A percentile compares a stretch with the other conserved stretches of the same genome.
Evolutionary conservation across 2,888 invertebrate genomes (phyloP).

Genomic region (Drosophila rellima): DNA sequence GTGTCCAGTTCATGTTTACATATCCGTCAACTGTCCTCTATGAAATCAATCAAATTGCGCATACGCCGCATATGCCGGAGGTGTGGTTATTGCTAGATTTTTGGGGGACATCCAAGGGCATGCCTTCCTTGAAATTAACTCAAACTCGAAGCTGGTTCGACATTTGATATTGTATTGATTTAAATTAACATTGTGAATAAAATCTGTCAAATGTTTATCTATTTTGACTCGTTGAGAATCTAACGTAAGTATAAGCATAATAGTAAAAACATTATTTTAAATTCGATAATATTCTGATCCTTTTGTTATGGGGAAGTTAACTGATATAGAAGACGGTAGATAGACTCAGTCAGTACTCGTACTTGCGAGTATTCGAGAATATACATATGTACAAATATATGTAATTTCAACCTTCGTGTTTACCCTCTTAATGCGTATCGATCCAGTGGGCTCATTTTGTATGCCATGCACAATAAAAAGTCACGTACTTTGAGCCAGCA

Average conservation of each 20-base stretch:
- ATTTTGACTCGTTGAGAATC: not conserved
- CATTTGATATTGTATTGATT: not conserved
- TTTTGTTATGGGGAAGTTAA: not conserved
- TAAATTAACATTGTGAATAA: not conserved
- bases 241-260: not conserved
- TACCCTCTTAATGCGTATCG: slow-evolving; percentile 53
- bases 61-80: slow-evolving; percentile 41
- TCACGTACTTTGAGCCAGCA: slow-evolving; percentile 51
- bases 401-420: slow-evolving; percentile 36
- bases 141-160: not conserved
- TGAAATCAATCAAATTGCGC: slow-evolving; percentile 53
- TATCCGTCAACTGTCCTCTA: slow-evolving; percentile 13
- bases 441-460: slow-evolving; percentile 48
- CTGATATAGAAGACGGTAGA: not conserved
- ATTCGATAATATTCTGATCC: not conserved
- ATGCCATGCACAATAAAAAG: slow-evolving; percentile 43
- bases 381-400: slow-evolving; percentile 10
- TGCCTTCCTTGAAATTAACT: not conserved
- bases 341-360: not conserved
- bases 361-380: not conserved
- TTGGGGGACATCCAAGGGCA: slow-evolving; percentile 51
- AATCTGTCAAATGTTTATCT: not conserved
- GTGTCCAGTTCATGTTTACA: not conserved
- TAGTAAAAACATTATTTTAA: not conserved
- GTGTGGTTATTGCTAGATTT: slow-evolving; percentile 14